Conservation (phyloP, 2,113 vertebrate genomes). For the Marcusenius ussheri region DNA sequence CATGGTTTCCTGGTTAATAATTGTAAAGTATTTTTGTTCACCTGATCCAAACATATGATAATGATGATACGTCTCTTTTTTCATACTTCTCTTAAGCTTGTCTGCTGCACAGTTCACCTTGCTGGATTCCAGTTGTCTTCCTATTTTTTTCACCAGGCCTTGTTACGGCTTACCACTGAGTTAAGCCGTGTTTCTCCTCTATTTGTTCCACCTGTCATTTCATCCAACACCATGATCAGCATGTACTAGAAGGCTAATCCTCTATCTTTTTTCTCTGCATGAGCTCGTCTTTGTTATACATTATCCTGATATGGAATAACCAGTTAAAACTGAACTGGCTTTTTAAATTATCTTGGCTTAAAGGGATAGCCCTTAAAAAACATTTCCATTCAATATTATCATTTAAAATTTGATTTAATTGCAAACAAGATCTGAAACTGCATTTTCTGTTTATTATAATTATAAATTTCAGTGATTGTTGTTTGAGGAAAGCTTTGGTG, state of each 20-base stretch:
- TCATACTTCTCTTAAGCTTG: neutral
- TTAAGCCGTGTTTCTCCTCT: neutral
- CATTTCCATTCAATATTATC: neutral
- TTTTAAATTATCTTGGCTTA: neutral
- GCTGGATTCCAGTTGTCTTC: neutral
- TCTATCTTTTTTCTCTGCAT: neutral
- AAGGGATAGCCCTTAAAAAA: neutral
- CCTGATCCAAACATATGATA: neutral
- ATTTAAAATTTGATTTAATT: neutral
- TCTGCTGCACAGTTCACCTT: neutral
- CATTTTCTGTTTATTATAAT: neutral
- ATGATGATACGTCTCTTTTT: neutral
- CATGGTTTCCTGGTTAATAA: neutral
- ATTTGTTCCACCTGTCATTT: neutral
- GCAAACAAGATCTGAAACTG: neutral
- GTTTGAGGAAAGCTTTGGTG: neutral
- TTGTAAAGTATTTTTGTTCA: neutral
- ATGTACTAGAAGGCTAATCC: neutral
- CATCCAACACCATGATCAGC: neutral
- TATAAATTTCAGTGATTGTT: neutral
- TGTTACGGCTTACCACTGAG: neutral
- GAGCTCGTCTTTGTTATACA: neutral
- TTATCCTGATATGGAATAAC: neutral
- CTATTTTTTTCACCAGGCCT: neutral
- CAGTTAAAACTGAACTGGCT: neutral